phyloP scores from a whole-genome alignment of 2,113 vertebrate species.

The Cebus imitator region DNA sequence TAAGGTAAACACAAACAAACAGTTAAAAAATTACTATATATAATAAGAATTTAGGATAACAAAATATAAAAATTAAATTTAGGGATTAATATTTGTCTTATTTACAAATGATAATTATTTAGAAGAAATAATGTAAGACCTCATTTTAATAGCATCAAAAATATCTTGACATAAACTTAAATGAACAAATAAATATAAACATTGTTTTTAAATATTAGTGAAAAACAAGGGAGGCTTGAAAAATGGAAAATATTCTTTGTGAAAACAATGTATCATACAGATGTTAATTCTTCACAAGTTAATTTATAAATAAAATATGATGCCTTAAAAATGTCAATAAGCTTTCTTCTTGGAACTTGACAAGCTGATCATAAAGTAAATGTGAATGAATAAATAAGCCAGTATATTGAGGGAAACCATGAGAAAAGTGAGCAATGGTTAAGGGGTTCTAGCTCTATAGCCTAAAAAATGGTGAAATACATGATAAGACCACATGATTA shows the following conservation, averaged over 20 bases:
- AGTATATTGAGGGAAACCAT: neutral
- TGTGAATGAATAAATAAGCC: neutral
- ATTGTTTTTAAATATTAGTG: neutral
- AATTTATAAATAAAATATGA: neutral
- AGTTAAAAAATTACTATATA: neutral
- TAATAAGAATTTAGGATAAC: neutral
- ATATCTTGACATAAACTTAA: neutral
- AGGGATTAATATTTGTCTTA: neutral
- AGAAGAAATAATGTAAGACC: neutral
- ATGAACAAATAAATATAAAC: neutral
- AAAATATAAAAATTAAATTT: neutral
- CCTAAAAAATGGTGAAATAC: neutral
- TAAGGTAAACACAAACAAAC: neutral
- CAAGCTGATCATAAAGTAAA: neutral
- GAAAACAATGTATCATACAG: neutral
- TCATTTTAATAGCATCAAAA: neutral
- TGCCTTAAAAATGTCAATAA: neutral
- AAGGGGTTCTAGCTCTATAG: neutral
- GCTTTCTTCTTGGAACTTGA: neutral
- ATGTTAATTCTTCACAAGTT: neutral
- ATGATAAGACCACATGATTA: neutral
- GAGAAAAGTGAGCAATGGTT: neutral
- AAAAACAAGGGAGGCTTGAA: neutral
- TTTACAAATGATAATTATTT: neutral
- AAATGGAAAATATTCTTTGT: neutral